Percentiles rank a stretch among this genome's conserved stretches.
These are phyloP conservation scores for Blastomussa wellsi DNA, from an alignment of 92 coral and sea anemone genomes.

Conservation along the genomic window DNA sequence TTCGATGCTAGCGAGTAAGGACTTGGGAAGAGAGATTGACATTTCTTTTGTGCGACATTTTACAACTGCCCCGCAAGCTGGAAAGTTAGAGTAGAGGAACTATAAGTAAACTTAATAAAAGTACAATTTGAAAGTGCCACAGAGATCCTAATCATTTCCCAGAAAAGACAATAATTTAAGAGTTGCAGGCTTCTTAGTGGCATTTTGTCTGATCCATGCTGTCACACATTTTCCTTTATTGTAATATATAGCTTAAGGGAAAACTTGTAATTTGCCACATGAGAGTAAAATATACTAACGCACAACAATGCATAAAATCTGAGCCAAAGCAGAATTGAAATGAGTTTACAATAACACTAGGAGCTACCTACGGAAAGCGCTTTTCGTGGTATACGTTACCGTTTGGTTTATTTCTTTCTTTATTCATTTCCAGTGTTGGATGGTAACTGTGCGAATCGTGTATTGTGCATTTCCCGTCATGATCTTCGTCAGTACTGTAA, in stretches of 20 bases:
- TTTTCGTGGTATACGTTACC: neutral
- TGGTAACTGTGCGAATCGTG: neutral
- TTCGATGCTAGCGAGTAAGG: constrained; percentile 31
- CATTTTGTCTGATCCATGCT: too few relatives aligned
- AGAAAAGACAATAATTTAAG: neutral
- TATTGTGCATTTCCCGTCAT: neutral
- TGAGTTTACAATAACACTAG: neutral
- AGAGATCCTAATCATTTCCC: neutral
- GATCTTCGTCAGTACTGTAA: constrained; percentile 1
- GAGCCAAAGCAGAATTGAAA: neutral
- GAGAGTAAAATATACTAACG: too few relatives aligned
- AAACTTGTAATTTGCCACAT: too few relatives aligned
- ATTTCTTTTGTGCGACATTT: constrained; percentile 47
- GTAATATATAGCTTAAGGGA: too few relatives aligned
- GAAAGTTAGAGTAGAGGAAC: neutral
- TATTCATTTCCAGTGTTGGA: neutral
- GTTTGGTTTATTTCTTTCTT: neutral
- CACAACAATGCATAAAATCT: too few relatives aligned
- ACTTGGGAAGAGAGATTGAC: constrained; percentile 53
- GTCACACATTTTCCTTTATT: too few relatives aligned
- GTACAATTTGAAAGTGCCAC: too few relatives aligned
- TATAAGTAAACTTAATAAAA: neutral
- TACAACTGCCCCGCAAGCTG: constrained; percentile 42
- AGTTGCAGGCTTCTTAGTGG: too few relatives aligned
- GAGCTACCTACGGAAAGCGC: neutral